Base-by-base conservation (phyloP, 2,113 vertebrate species). In the Sminthopsis crassicaudata region DNA sequence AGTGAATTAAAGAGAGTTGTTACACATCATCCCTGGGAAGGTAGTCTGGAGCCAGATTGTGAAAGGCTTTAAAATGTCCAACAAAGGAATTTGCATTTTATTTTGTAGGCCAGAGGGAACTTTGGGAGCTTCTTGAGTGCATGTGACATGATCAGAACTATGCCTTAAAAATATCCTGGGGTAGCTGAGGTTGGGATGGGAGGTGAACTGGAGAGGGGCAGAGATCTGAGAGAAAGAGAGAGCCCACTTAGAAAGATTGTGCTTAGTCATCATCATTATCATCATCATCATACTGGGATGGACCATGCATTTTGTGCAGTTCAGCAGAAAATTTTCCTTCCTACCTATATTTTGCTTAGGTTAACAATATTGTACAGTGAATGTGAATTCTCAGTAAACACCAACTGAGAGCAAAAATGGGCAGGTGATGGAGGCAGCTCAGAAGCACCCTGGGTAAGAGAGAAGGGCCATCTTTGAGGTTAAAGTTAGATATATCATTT, bases 291-390 rank as follows among this genome's bases (percentile, higher is more conserved):
- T 95, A 96, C 97, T 51, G 95, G 95, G 93, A 96, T 92, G 57
- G 54, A 93, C 93, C 96, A 96, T 95, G 96, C 95, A 96, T 95
- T 48, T 94, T 96, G 96, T 98, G 95, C 96, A 97, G 92, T 91
- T 96, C 92, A 97, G 95, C 91, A 97, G 97, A 94, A 95, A 93
- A 95, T 96, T 96, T 97, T 97, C 92, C 91, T 97, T 92, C 96
- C 90, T 52, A 91, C 91, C 53, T 97, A 90, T 52, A 91, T 96
- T 97, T 96, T 96, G 84, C 95, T 94, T 53, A 53, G 89, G 94
- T 97, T 92, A 94, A 92, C 92, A 93, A 55, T 93, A 84, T 19
- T 42, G 16, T n/a, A 94, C 96, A 95, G 9, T 50, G 95, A 76
- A 52, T 94, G 94, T 97, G 96, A 91, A 50, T 90, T 97, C 89